Evolutionary conservation across 2,888 invertebrate genomes (phyloP).

Genomic region (Anarsia innoxiella): DNA sequence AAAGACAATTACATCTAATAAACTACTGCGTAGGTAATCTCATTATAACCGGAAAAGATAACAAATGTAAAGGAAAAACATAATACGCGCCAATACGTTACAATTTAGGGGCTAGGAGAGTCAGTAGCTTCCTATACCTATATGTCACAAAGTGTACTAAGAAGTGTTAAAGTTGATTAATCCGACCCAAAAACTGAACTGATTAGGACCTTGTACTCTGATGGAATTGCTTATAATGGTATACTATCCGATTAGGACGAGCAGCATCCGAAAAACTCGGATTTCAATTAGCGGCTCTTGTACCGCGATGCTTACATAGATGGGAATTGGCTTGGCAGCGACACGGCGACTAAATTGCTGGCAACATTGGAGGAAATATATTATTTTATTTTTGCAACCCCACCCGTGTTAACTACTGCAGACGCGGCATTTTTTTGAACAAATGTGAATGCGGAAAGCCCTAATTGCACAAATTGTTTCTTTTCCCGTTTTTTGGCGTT

Average conservation of each 20-base stretch:
- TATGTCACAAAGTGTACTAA: too few species aligned
- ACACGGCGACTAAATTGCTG: conserved; percentile 52
- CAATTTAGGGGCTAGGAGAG: too few species aligned
- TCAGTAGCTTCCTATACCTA: too few species aligned
- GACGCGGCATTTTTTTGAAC: conserved; percentile 44
- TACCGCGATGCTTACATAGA: conserved; percentile 38
- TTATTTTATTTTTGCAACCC: conserved; percentile 50
- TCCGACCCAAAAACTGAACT: too few species aligned
- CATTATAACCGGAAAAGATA: too few species aligned
- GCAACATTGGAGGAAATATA: conserved; percentile 32
- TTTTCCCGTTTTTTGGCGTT: conserved; percentile 21
- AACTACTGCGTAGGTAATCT: too few species aligned
- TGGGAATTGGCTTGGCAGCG: conserved; percentile 42
- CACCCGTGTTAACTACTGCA: conserved; percentile 42
- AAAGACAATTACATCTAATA: too few species aligned
- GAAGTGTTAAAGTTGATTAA: too few species aligned
- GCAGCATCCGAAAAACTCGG: conserved; percentile 51
- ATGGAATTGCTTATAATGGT: too few species aligned
- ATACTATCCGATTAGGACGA: conserved; percentile 31
- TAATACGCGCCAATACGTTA: too few species aligned
- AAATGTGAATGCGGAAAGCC: conserved; percentile 29
- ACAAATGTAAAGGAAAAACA: too few species aligned
- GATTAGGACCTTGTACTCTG: conserved; percentile 6
- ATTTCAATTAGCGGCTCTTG: conserved; percentile 68
- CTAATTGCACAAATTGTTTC: conserved; percentile 44